Conservation (phyloP, 37 sponge, comb jelly and placozoan genomes). For the Chondrilla cf. caribensis region DNA sequence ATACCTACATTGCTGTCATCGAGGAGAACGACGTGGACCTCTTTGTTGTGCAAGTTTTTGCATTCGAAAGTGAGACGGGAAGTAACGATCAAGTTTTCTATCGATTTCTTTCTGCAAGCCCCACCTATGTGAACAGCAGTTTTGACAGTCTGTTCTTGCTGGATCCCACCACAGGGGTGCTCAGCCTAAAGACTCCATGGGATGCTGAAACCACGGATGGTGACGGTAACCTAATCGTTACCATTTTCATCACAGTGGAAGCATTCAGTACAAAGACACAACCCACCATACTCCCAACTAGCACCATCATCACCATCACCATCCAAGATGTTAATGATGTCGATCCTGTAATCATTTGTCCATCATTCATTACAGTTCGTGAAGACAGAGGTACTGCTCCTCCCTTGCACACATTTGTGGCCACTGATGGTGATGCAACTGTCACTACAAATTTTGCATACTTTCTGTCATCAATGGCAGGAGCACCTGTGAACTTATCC, state of each 20-base stretch:
- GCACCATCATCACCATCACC: conserved; percentile 13
- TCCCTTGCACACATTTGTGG: conserved; percentile 27
- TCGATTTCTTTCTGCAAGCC: conserved; percentile 13
- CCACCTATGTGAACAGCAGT: conserved; percentile 5
- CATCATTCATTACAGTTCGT: conserved; percentile 41
- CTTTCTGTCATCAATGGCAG: conserved; percentile 14
- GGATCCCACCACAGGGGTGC: neutral
- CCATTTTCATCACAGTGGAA: conserved; percentile 31
- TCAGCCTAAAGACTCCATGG: conserved; percentile 12
- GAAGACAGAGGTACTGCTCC: conserved; percentile 34
- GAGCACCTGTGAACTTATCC: neutral
- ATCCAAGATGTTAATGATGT: conserved; percentile 51
- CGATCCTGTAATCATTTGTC: conserved; percentile 43
- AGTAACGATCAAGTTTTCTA: conserved; percentile 37
- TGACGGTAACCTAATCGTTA: neutral
- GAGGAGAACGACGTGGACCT: conserved; percentile 23
- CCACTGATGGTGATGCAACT: conserved; percentile 46
- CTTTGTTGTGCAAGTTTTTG: neutral
- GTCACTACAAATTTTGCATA: conserved; percentile 3
- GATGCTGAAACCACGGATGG: conserved; percentile 42
- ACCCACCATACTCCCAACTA: conserved; percentile 38
- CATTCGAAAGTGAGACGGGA: conserved; percentile 5
- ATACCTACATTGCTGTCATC: conserved; percentile 24
- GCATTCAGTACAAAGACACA: conserved; percentile 43
- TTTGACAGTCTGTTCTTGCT: neutral